phyloP scores from a whole-genome alignment of 2,113 vertebrate species.

The Isurus oxyrinchus region DNA sequence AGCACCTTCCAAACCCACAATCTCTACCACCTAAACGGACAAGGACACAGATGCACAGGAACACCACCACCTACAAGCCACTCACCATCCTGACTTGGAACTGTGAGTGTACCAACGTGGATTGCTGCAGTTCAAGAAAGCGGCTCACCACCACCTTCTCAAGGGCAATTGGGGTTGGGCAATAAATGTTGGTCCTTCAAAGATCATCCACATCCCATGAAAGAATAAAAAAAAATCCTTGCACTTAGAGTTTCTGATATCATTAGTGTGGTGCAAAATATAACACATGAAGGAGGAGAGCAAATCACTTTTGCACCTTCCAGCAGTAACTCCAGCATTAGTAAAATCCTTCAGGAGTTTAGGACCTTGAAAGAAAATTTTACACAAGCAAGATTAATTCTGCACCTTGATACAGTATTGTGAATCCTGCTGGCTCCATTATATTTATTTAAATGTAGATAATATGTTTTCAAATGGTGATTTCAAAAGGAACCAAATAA shows the following conservation, averaged over 20 bases:
- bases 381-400: background rate
- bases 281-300: background rate
- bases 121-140: background rate
- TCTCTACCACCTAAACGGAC: background rate
- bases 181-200: background rate
- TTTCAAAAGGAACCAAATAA: background rate
- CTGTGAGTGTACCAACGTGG: too few species aligned
- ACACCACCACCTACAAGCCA: background rate
- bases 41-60: background rate
- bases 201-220: background rate
- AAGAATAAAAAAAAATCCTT: background rate
- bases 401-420: background rate
- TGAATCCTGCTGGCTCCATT: background rate
- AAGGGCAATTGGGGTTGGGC: background rate
- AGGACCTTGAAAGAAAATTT: background rate
- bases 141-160: background rate
- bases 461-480: background rate
- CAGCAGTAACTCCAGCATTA: background rate
- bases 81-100: background rate
- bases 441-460: background rate
- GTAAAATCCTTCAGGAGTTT: background rate
- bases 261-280: background rate
- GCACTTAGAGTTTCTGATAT: background rate
- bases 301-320: background rate
- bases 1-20: background rate